Evolutionary conservation across 2,888 invertebrate genomes (phyloP).

Genomic region (Metalampra italica): DNA sequence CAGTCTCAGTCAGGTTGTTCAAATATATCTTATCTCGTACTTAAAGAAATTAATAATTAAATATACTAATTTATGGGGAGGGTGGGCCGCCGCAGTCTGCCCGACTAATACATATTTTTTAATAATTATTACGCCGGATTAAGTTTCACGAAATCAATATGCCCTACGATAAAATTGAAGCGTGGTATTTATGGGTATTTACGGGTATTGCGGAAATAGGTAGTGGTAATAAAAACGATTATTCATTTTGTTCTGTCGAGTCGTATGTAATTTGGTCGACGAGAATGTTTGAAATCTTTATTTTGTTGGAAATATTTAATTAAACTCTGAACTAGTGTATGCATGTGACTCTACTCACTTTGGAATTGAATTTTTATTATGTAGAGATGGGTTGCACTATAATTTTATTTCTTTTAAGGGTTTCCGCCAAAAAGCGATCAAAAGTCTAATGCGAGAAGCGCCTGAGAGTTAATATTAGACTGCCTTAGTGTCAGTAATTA

Average conservation of each 20-base stretch:
- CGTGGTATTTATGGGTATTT: background rate
- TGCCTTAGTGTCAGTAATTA: too few species aligned
- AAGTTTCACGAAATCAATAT: constrained; percentile 42
- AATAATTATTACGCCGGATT: constrained; percentile 54
- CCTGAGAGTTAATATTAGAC: too few species aligned
- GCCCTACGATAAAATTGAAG: constrained; percentile 2
- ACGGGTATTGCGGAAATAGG: constrained; percentile 7
- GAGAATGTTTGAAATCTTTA: background rate
- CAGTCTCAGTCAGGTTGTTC: constrained; percentile 63
- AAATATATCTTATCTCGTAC: constrained; percentile 70
- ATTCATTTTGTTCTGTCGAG: background rate
- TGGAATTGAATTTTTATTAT: too few species aligned
- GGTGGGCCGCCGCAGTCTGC: constrained; percentile 27
- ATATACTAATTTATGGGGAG: constrained; percentile 65
- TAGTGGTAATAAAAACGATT: constrained; percentile 4
- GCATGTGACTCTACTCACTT: too few species aligned
- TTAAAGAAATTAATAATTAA: constrained; percentile 75
- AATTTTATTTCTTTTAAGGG: too few species aligned
- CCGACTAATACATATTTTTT: constrained; percentile 56
- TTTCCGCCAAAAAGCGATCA: too few species aligned
- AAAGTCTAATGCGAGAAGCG: too few species aligned
- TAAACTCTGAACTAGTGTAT: too few species aligned
- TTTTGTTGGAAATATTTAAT: too few species aligned
- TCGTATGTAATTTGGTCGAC: background rate
- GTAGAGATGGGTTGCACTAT: too few species aligned